phyloP scores from a whole-genome alignment of 2,888 invertebrate genomes.

The Leucophenga maculata region DNA sequence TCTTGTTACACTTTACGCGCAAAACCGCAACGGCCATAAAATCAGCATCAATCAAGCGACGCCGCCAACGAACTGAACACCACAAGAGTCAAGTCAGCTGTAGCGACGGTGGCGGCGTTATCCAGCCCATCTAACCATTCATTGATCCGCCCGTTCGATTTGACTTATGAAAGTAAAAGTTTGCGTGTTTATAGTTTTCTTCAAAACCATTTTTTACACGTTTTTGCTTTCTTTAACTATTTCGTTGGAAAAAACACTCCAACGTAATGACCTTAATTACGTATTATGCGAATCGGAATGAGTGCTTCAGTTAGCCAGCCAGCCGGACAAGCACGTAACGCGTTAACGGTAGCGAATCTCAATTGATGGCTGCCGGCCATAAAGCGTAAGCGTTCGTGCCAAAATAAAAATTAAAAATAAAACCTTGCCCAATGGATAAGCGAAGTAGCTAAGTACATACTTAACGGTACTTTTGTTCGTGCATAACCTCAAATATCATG shows the following conservation, averaged over 20 bases:
- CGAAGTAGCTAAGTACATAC: background rate
- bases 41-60: conserved; percentile 11
- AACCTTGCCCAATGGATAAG: conserved; percentile 11
- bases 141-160: background rate
- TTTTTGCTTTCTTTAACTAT: conserved; percentile 33
- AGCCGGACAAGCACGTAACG: conserved; percentile 48
- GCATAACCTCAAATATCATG: conserved; percentile 17
- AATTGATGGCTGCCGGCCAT: background rate
- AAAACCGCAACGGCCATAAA: conserved; percentile 14
- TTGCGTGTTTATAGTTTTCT: conserved; percentile 42
- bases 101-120: background rate
- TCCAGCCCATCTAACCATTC: conserved; percentile 5
- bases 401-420: background rate
- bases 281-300: conserved; percentile 29
- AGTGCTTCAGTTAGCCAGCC: conserved; percentile 5
- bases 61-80: conserved; percentile 6
- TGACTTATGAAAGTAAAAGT: conserved; percentile 55
- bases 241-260: conserved; percentile 1
- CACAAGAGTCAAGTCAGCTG: background rate
- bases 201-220: conserved; percentile 37
- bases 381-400: background rate
- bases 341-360: conserved; percentile 19
- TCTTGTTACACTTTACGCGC: conserved; percentile 27
- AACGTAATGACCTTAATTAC: conserved; percentile 53
- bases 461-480: background rate